Evolutionary conservation across 2,797 vertebrate genomes (phyloP).

Genomic region (Ptychadena robeensis): DNA sequence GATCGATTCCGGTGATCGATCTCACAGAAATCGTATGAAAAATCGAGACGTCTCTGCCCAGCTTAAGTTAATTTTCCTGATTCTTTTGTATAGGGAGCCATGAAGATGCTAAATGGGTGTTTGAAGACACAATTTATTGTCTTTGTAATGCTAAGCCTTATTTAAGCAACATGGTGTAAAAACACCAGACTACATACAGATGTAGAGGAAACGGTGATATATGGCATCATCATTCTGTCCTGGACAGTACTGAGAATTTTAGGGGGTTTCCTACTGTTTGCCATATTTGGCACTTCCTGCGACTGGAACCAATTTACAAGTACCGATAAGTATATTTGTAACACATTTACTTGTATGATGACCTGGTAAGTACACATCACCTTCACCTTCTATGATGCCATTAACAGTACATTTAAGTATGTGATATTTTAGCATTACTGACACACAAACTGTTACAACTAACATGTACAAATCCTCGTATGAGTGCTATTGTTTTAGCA

Average conservation of each 20-base stretch:
- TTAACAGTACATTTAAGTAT: no score
- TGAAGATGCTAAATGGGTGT: slow-evolving; percentile 14
- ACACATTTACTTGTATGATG: not conserved
- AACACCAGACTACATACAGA: slow-evolving; percentile 10
- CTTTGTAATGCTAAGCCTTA: not conserved
- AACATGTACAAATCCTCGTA: no score
- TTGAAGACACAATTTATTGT: slow-evolving; percentile 4
- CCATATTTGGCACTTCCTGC: not conserved
- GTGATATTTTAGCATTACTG: no score
- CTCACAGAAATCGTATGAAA: no score
- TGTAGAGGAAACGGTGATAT: not conserved
- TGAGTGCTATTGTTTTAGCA: no score
- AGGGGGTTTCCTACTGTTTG: not conserved
- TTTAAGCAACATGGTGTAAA: slow-evolving; percentile 29
- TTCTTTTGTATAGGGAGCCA: no score
- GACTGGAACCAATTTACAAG: slow-evolving; percentile 16
- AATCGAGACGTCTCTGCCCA: no score
- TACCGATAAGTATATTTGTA: not conserved
- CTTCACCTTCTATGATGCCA: not conserved
- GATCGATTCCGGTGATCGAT: no score
- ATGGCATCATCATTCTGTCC: not conserved
- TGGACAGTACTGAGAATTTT: slow-evolving; percentile 17
- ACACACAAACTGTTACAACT: no score
- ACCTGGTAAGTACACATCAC: not conserved
- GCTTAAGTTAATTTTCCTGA: no score